Evolutionary conservation across 2,888 invertebrate species (phyloP), one percentile per base, ranked within the genome.

Genomic region (Chironomus riparius): DNA sequence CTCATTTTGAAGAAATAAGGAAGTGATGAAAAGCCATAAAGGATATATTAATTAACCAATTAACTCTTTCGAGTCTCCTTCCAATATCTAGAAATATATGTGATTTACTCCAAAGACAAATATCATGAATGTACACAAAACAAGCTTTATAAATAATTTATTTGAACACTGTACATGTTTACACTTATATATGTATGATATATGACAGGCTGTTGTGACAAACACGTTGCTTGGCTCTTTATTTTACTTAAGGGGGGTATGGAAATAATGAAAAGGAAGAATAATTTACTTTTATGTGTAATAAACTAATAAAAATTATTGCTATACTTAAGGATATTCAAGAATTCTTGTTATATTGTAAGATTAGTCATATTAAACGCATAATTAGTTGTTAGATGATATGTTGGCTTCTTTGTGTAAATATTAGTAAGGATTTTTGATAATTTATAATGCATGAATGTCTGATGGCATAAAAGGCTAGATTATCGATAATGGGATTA

Each of bases 11-110:
- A 12, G 65, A 65, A 12, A 65, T 10, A 24, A 15, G 22, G 50
- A 24, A 56, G 21, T 18, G 56, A 56, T 18, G 18, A 56, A 7
- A 56, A 56, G 56, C 7, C 21, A 70, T 70, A n/a, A 70, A 70
- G 70, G 70, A 70, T 70, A 56, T 50, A 70, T 70, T 70, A 70
- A 70, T 70, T 70, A 70, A 70, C 22, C 50, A 70, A 70, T 70
- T 70, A 70, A 70, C 70, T 70, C 70, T 70, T 70, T 56, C n/a
- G 38, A 38, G 38, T 38, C 38, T 56, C 56, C 15, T 56, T 18
- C 56, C 56, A 15, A 18, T 18, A 18, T 56, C n/a, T 56, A 18
- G 18, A 56, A 56, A 56, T 56, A 56, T 56, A 5, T 56, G 15
- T 15, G 56, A 7, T 15, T 18, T 15, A 56, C n/a, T 7, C 50